These are phyloP conservation scores for Drosophila lini DNA, from an alignment of 1,140 invertebrate genomes.

Conservation along the genomic window DNA sequence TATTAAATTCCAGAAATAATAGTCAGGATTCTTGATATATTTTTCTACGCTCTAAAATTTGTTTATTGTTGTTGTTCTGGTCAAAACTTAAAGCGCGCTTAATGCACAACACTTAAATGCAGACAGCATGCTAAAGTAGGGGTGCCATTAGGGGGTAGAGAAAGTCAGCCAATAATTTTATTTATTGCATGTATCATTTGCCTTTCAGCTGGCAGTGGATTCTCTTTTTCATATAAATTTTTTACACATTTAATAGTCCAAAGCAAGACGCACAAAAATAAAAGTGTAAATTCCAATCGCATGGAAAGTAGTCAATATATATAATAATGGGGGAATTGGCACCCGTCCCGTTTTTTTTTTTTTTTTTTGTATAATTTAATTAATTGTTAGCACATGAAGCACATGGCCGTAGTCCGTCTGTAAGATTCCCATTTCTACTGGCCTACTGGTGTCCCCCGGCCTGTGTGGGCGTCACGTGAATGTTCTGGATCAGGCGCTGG, in stretches of 20 bases:
- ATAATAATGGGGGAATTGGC: slow-evolving; percentile 15
- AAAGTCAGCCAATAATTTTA: slow-evolving; percentile 15
- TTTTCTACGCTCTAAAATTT: slow-evolving; percentile 34
- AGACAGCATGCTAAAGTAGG: slow-evolving; percentile 43
- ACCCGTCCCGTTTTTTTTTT: slow-evolving; percentile 15
- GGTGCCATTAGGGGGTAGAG: slow-evolving; percentile 21
- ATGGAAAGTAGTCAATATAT: slow-evolving; percentile 30
- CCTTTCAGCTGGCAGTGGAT: slow-evolving; percentile 74
- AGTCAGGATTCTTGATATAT: neutral
- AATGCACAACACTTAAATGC: slow-evolving; percentile 53
- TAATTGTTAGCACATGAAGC: slow-evolving; percentile 43
- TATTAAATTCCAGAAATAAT: slow-evolving; percentile 3
- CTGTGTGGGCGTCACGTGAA: slow-evolving; percentile 75
- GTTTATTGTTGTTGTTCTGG: slow-evolving; percentile 35
- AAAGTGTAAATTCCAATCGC: slow-evolving; percentile 36
- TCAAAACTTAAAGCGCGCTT: slow-evolving; percentile 35
- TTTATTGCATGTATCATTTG: slow-evolving; percentile 45
- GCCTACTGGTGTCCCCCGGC: slow-evolving; percentile 68
- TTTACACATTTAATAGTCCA: slow-evolving; percentile 30
- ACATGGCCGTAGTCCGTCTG: slow-evolving; percentile 54
- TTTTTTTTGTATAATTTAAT: slow-evolving; percentile 35
- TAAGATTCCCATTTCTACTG: slow-evolving; percentile 51
- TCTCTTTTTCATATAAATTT: slow-evolving; percentile 41
- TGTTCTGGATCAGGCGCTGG: slow-evolving; percentile 80
- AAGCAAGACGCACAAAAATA: slow-evolving; percentile 31